A percentile compares a stretch with the other conserved stretches of the same genome.
phyloP scores from a whole-genome alignment of 2,888 invertebrate genomes.

The Cheilosia grossa region DNA sequence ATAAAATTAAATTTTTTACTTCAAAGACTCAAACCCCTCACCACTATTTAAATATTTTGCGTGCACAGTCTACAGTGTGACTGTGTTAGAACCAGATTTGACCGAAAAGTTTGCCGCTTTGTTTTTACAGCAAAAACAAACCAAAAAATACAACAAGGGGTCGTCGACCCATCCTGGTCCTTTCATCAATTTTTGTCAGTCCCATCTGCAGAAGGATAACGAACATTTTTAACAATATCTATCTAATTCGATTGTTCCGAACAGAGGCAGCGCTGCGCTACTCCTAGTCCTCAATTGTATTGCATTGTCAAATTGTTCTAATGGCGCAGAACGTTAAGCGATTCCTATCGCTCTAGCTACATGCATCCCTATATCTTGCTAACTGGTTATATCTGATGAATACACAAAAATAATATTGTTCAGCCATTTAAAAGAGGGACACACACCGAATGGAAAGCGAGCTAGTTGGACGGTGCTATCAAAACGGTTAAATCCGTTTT shows the following conservation, averaged over 20 bases:
- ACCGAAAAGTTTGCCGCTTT: conserved; percentile 40
- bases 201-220: conserved; percentile 42
- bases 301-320: conserved; percentile 46
- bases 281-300: conserved; percentile 14
- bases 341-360: conserved; percentile 20
- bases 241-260: conserved; percentile 59
- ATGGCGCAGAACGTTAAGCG: conserved; percentile 44
- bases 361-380: no score
- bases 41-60: not conserved
- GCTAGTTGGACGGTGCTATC: conserved; percentile 10
- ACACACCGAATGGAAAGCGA: conserved; percentile 16
- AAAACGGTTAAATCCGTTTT: conserved; percentile 40
- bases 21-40: conserved; percentile 38
- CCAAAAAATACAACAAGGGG: not conserved
- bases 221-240: conserved; percentile 11
- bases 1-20: conserved; percentile 20
- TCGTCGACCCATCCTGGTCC: not conserved
- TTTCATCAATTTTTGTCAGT: conserved; percentile 31
- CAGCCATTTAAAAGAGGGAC: conserved; percentile 48
- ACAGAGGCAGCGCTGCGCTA: not conserved
- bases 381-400: conserved; percentile 29
- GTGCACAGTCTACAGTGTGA: not conserved
- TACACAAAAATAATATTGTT: conserved; percentile 66
- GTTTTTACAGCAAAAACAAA: conserved; percentile 3
- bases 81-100: conserved; percentile 5